Evolutionary conservation across 2,888 invertebrate genomes (phyloP).

Genomic region (Coenonympha arcania): DNA sequence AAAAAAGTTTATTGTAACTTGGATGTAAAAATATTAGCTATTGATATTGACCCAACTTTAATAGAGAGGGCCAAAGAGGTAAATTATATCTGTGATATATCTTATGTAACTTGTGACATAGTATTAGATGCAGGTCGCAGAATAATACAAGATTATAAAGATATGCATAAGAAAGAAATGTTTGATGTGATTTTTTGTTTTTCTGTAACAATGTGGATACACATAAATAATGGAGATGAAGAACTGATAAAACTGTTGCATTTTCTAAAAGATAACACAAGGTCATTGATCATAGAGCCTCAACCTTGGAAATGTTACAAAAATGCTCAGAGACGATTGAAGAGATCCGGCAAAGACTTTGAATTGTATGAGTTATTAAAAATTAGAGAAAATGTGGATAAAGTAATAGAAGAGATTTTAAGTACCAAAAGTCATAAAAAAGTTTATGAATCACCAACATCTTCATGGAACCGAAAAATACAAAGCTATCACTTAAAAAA

Average conservation of each 20-base stretch:
- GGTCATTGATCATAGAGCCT: constrained; percentile 82
- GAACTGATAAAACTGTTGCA: constrained; percentile 78
- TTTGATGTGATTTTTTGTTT: constrained; percentile 85
- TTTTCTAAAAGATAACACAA: constrained; percentile 68
- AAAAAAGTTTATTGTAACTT: constrained; percentile 46
- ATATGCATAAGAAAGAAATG: constrained; percentile 43
- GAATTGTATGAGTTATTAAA: constrained; percentile 74
- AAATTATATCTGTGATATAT: constrained; percentile 61
- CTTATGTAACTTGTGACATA: constrained; percentile 76
- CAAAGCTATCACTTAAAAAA: constrained; percentile 71
- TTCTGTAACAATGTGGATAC: constrained; percentile 93
- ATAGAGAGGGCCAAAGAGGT: constrained; percentile 78
- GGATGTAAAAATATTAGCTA: constrained; percentile 73
- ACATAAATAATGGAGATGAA: constrained; percentile 85
- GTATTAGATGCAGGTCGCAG: constrained; percentile 57
- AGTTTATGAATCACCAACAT: constrained; percentile 73
- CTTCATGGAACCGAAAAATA: constrained; percentile 81
- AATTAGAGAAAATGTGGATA: constrained; percentile 76
- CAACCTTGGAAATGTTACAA: constrained; percentile 91
- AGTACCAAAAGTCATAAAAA: constrained; percentile 57
- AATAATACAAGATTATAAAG: constrained; percentile 65
- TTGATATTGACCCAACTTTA: constrained; percentile 83
- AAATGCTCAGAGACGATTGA: constrained; percentile 81
- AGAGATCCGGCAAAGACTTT: constrained; percentile 76
- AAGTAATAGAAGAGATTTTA: constrained; percentile 72